Evolutionary conservation across 2,113 vertebrate species (phyloP), one percentile per base, ranked within the genome.

Genomic region (Erythrolamprus reginae): DNA sequence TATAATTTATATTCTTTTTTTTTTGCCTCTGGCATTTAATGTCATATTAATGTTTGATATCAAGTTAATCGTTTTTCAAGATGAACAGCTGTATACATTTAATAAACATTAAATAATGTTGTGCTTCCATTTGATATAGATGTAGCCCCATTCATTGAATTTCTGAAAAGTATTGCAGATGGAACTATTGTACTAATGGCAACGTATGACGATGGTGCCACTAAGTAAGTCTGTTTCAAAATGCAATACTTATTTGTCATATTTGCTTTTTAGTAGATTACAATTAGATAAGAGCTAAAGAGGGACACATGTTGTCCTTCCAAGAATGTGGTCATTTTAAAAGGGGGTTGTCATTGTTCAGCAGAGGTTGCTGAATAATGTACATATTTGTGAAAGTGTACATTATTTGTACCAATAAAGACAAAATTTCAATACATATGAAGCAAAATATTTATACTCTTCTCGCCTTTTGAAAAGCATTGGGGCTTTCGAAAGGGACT

Each of bases 101-200:
- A 42, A 77, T 42, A 77, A 77, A 77, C 42, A 77, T 21, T 42
- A 77, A 42, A 77, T 42, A 3, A 21, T 58, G 55, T 3, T 77
- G 33, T 47, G 1, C 91, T 93, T 83, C 86, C 33, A 42, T 93
- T 94, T 90, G 89, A 93, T 96, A 70, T 91, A 99, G 99, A 99
- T 84, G 98, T 99, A 89, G 97, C 95, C 8, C 97, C 97, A 0
- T 94, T 99, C 19, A 98, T 98, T 94, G 97, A 97, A 87, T 99
- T 99, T 95, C 92, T 99, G 86, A 99, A 99, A 94, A 96, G 94
- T 82, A 98, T 99, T 85, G 96, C 97, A 88, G 98, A 99, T 10
- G 99, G 99, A 89, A 99, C 98, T 0, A 94, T 99, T 17, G 98
- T 99, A 77, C 96, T 99, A 96, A 99, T 99, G 98, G 98, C 98